Conservation (phyloP, 2,888 invertebrate genomes). For the Oxytorus armatus region DNA sequence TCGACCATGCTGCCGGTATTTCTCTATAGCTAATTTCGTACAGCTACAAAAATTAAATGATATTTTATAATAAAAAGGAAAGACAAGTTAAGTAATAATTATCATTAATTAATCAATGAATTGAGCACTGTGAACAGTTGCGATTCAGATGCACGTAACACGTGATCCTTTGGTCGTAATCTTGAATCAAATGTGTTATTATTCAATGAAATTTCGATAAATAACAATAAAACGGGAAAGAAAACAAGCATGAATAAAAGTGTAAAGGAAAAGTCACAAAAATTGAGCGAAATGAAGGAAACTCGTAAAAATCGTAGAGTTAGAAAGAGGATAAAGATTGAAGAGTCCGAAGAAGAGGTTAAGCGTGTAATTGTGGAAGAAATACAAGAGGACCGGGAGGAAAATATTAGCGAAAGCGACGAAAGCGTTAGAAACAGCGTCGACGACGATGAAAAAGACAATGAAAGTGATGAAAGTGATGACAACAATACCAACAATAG, state of each 20-base stretch:
- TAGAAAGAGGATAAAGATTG: not conserved
- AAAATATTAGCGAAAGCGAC: constrained; percentile 12
- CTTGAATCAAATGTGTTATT: not conserved
- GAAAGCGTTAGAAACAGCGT: not conserved
- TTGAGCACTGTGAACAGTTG: no score
- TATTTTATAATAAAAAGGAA: no score
- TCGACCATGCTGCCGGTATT: no score
- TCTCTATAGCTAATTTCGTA: no score
- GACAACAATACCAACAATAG: not conserved
- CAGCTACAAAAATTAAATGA: no score
- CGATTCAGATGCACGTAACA: no score
- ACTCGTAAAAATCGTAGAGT: not conserved
- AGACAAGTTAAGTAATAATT: no score
- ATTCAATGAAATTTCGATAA: not conserved
- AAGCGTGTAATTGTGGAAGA: constrained; percentile 16
- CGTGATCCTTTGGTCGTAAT: not conserved
- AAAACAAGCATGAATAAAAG: not conserved
- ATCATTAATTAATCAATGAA: no score
- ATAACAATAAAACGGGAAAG: not conserved
- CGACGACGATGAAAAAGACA: not conserved
- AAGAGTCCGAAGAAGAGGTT: constrained; percentile 28
- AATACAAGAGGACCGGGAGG: constrained; percentile 16
- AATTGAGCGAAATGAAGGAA: not conserved
- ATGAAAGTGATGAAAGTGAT: not conserved
- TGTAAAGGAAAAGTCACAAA: not conserved